Evolutionary conservation across 2,113 vertebrate genomes (phyloP).

Genomic region (Phocoena sinus): DNA sequence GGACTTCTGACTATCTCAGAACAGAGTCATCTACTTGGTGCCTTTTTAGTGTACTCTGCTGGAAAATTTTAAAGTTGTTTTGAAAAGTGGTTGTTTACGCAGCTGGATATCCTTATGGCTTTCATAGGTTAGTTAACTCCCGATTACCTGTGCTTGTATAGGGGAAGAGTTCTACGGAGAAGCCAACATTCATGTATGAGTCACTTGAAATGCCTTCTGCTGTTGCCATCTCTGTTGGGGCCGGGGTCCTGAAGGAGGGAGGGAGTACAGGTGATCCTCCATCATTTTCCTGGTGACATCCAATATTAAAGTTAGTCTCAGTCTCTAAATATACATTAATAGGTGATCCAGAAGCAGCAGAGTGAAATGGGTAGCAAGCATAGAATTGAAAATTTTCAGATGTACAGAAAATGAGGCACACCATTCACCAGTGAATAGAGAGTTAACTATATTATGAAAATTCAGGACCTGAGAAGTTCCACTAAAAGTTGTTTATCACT

Average conservation of each 20-base stretch:
- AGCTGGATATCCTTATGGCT: background rate
- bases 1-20: background rate
- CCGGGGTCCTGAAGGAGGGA: background rate
- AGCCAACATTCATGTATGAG: background rate
- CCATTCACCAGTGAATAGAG: background rate
- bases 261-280: background rate
- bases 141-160: background rate
- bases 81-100: constrained; percentile 23
- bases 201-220: background rate
- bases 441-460: background rate
- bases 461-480: background rate
- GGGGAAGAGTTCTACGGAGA: background rate
- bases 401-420: background rate
- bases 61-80: background rate
- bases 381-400: background rate
- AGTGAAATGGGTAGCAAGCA: background rate
- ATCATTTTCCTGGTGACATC: background rate
- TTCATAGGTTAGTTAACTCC: background rate
- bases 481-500: background rate
- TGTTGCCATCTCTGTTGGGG: background rate
- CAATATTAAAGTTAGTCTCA: background rate
- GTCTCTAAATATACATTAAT: background rate
- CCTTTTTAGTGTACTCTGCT: background rate
- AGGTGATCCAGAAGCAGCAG: background rate
- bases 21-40: background rate